Percentiles rank a stretch among this genome's conserved stretches.
Conservation (phyloP, 2,888 invertebrate genomes). For the Netelia fuscicornis region DNA sequence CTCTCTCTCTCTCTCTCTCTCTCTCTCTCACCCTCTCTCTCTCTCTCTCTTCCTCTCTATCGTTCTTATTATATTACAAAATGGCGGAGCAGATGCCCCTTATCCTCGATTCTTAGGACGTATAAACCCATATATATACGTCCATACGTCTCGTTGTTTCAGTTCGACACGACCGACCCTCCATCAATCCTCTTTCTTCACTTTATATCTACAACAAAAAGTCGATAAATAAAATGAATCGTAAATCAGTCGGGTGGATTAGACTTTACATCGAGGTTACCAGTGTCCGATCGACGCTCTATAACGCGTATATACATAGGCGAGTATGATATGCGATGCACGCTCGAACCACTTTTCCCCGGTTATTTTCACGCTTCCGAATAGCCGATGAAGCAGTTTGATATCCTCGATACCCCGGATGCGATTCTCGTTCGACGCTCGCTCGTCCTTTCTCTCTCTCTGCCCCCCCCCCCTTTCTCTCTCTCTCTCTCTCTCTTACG, state of each 20-base stretch:
- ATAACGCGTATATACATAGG: slow-evolving; percentile 8
- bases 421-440: slow-evolving; percentile 69
- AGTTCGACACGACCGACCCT: background rate
- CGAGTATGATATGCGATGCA: slow-evolving; percentile 62
- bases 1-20: slow-evolving; percentile 8
- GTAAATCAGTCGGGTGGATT: slow-evolving; percentile 47
- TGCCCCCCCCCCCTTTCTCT: background rate
- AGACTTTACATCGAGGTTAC: slow-evolving; percentile 56
- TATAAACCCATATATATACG: background rate
- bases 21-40: slow-evolving; percentile 22
- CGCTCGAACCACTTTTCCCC: slow-evolving; percentile 59
- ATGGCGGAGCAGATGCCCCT: slow-evolving; percentile 19
- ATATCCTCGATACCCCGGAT: slow-evolving; percentile 59
- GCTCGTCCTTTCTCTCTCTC: slow-evolving; percentile 10
- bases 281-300: slow-evolving; percentile 50
- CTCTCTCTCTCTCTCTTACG: background rate
- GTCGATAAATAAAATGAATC: slow-evolving; percentile 17
- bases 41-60: background rate
- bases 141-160: too few relatives aligned
- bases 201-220: slow-evolving; percentile 18
- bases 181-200: slow-evolving; percentile 1
- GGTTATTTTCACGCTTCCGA: slow-evolving; percentile 68
- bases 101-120: background rate
- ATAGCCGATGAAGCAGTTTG: slow-evolving; percentile 59
- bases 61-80: slow-evolving; percentile 36